These are phyloP conservation scores for Pyrrhia umbra DNA, from an alignment of 2,888 invertebrate species.

Conservation along the genomic window DNA sequence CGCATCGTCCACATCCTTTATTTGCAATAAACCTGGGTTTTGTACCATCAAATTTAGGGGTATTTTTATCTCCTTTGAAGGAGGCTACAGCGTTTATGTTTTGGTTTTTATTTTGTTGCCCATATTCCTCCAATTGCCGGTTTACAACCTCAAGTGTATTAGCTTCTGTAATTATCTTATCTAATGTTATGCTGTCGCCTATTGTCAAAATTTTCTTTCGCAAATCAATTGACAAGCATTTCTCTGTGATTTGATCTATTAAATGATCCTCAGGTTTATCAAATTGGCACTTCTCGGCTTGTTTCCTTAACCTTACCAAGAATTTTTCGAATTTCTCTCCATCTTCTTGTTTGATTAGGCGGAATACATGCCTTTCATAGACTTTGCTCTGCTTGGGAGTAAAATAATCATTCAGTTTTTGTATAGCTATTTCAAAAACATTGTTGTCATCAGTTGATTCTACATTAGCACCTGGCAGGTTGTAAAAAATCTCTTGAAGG, in stretches of 20 bases:
- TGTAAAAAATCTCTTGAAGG: slow-evolving; percentile 26
- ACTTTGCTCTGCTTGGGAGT: slow-evolving; percentile 32
- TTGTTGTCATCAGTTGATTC: not conserved
- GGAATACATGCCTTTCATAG: slow-evolving; percentile 46
- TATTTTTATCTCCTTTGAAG: no score
- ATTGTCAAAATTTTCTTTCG: slow-evolving; percentile 47
- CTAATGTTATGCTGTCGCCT: slow-evolving; percentile 41
- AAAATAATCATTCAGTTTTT: slow-evolving; percentile 41
- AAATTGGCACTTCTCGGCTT: slow-evolving; percentile 58
- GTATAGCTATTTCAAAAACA: slow-evolving; percentile 20
- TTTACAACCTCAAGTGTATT: slow-evolving; percentile 31
- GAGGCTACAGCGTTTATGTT: no score
- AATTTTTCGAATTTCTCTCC: slow-evolving; percentile 57
- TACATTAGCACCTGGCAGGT: slow-evolving; percentile 15
- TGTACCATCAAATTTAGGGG: no score
- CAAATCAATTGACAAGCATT: slow-evolving; percentile 38
- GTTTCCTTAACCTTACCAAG: slow-evolving; percentile 43
- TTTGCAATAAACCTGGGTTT: no score
- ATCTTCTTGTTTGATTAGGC: slow-evolving; percentile 45
- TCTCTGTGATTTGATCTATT: slow-evolving; percentile 58
- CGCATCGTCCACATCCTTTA: slow-evolving; percentile 25
- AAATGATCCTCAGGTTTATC: slow-evolving; percentile 53
- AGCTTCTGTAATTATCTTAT: slow-evolving; percentile 38
- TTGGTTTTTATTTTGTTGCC: no score
- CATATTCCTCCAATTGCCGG: slow-evolving; percentile 24